Base-by-base conservation (phyloP, 1,140 invertebrate species). In the Neocloeon triangulifer region DNA sequence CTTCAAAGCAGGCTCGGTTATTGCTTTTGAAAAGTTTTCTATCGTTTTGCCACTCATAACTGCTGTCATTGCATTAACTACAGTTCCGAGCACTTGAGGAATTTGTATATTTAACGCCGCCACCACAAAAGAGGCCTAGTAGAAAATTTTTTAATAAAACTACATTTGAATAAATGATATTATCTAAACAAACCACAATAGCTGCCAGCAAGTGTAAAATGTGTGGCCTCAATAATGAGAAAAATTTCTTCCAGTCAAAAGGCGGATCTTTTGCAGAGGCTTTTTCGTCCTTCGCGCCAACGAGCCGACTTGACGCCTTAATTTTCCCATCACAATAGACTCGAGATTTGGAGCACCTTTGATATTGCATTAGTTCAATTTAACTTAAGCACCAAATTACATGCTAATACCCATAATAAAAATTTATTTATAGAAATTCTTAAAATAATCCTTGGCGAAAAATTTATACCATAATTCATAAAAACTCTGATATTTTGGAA, bases 91-190 rank as follows among this genome's bases (percentile, higher is more conserved):
- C 33, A 72, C 43, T 37, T 72, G 55, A 2, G 82, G 80, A 39
- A 86, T 74, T 49, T 76, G 60, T 37, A 85, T 79, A 46, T 88
- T 88, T 34, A 82, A 55, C 27, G 74, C 40, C 2, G 82, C 80
- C 30, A 81, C 77, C 38, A 67, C 52, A 18, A 85, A 48, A 9
- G 82, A 77, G 42, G 74, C 73, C 81, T 86, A 45, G 31, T 58
- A 57, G 34, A 40, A 22, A 26, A 37, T 30, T 39, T 13, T 14
- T 18, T 8, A 22, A 28, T 19, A n/a, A n/a, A n/a, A n/a, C n/a
- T n/a, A n/a, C n/a, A n/a, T 32, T 19, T 25, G 29, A 23, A 22
- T 19, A 34, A 33, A 19, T 6, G 13, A 22, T 14, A 28, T 31
- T 16, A 20, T n/a, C n/a, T n/a, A n/a, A 19, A 56, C 56, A 61